Evolutionary conservation across 2,113 vertebrate genomes (phyloP), one percentile per base, ranked within the genome.

Genomic region (Catharus minimus): DNA sequence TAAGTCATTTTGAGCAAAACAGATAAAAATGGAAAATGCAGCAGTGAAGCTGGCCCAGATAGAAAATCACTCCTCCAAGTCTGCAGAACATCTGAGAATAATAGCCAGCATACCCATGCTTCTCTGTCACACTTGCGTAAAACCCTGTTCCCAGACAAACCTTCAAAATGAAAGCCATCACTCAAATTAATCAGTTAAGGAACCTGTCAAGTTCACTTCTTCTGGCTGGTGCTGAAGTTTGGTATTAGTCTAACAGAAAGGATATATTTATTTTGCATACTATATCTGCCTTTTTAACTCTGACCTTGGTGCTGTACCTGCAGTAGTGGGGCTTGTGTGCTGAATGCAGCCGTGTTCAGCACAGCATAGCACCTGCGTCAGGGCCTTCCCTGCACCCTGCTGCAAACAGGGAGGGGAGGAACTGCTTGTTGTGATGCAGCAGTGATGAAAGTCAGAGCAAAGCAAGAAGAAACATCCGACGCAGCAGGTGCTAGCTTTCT

Each of bases 21-120:
- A 32, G 64, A 81, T 95, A 88, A 85, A 94, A 96, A 86, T 41
- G 94, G 82, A 88, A 93, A 93, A 88, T 80, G 52, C 75, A 93
- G 78, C 55, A 94, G 18, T 86, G 72, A 86, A 92, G 60, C 64
- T 91, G 85, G 64, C 85, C 82, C 67, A 89, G 78, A 82, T 85
- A 90, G 82, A 91, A 94, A 65, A 91, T 74, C 56, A 82, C 36
- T 92, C 23, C 73, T 95, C 69, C 61, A 79, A 81, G 77, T 65
- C 61, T 94, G 57, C 71, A 78, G 62, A 96, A 88, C 77, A 90
- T 88, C 73, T 78, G 80, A 93, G 65, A 81, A 88, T 83, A 95
- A 93, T 91, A 90, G 73, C 88, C 83, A 88, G 20, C 26, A 90
- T 67, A 19, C n/a, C 83, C 69, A n/a, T 61, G 38, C 53, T 90